phyloP scores from a whole-genome alignment of 2,888 invertebrate genomes.

The Xanthorhoe designata region DNA sequence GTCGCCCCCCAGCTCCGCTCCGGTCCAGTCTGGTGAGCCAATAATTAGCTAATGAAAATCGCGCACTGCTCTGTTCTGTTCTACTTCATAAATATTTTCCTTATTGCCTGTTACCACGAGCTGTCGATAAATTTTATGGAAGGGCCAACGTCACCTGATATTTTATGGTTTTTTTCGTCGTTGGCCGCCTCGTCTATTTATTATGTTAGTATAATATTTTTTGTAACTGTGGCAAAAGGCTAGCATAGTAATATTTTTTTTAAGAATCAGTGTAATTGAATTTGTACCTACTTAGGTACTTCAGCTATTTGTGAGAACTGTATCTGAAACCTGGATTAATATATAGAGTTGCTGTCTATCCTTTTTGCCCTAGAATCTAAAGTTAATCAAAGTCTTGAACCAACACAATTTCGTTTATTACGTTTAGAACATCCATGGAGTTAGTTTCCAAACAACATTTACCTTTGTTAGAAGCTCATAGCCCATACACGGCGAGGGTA shows the following conservation, averaged over 20 bases:
- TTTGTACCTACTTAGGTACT: not conserved
- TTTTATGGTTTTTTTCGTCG: conserved; percentile 78
- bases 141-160: conserved; percentile 81
- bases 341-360: not conserved
- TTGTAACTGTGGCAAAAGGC: conserved; percentile 10
- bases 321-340: not conserved
- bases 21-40: conserved; percentile 46
- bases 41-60: conserved; percentile 83
- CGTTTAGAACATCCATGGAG: conserved; percentile 14
- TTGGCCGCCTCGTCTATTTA: conserved; percentile 69
- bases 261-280: not conserved
- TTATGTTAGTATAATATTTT: conserved; percentile 45
- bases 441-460: conserved; percentile 25
- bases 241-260: conserved; percentile 5
- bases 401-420: conserved; percentile 15
- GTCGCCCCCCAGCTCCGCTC: conserved; percentile 29
- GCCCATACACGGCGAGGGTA: conserved; percentile 49
- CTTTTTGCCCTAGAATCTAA: not conserved
- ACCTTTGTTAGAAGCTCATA: conserved; percentile 46
- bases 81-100: conserved; percentile 82
- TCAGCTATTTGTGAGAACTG: not conserved
- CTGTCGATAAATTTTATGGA: conserved; percentile 84
- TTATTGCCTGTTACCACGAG: conserved; percentile 83
- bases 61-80: conserved; percentile 60
- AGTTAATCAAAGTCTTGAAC: conserved; percentile 17